phyloP scores from a whole-genome alignment of 23 tunicate species.

The Halocynthia aurantium region DNA sequence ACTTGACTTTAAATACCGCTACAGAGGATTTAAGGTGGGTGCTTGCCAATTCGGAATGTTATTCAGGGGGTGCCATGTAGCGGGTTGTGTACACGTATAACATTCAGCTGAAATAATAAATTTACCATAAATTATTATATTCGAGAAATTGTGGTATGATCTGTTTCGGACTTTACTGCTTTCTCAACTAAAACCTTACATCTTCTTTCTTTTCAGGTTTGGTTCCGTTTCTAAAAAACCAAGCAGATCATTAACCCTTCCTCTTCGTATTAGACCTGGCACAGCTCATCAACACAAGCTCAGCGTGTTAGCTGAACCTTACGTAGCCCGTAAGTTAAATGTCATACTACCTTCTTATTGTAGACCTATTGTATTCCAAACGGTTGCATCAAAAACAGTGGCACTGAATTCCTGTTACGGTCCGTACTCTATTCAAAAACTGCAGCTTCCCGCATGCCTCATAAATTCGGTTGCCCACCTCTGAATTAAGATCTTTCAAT shows the following conservation, averaged over 20 bases:
- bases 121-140: too few species aligned
- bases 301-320: constrained; percentile 69
- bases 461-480: not conserved
- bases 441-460: too few species aligned
- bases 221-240: constrained; percentile 59
- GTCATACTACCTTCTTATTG: not conserved
- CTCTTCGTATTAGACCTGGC: constrained; percentile 62
- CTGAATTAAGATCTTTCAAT: not conserved
- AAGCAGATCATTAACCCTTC: constrained; percentile 55
- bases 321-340: constrained; percentile 65
- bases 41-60: too few species aligned
- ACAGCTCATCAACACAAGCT: constrained; percentile 58
- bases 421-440: too few species aligned
- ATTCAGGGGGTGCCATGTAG: too few species aligned
- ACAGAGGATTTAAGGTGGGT: too few species aligned
- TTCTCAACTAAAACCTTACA: too few species aligned
- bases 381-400: not conserved
- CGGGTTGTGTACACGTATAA: too few species aligned
- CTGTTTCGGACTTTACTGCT: too few species aligned
- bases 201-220: constrained; percentile 34
- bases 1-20: too few species aligned
- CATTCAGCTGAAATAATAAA: too few species aligned
- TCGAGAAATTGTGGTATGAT: not conserved
- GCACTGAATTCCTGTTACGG: too few species aligned
- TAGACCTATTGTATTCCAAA: not conserved